Base-by-base conservation (phyloP, 1,140 invertebrate species). In the Helicoverpa armigera region DNA sequence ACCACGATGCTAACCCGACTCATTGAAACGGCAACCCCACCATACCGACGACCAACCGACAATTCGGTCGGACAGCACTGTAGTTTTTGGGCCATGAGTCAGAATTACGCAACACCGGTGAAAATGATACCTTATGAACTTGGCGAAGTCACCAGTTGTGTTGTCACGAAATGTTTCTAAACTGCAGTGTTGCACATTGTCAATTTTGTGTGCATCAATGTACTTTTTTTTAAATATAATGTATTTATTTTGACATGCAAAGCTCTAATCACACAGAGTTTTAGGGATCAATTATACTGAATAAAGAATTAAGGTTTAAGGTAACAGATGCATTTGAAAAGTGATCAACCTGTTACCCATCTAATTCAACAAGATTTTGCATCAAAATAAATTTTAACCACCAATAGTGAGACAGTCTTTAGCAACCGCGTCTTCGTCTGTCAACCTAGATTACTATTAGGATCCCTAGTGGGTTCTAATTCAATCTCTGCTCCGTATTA, bases 61-160 rank as follows among this genome's bases (percentile, higher is more conserved):
- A 80, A 69, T 75, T 29, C 79, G 76, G 73, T 75, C 65, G 35
- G 16, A 54, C 72, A 65, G 79, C 70, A 63, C 82, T 77, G 74
- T 60, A 81, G 54, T 81, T 81, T 85, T 82, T 63, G 70, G 80
- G 53, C 72, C 65, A 85, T 90, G 82, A 89, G 79, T 88, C 86
- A 87, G 48, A 75, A 51, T 91, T 87, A 79, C 85, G 83, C 84
- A 89, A 90, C 83, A 74, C 77, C 81, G 74, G 85, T 88, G 84
- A 87, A 89, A 88, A 88, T 85, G 35, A 87, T 87, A 82, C 82
- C 74, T 81, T 80, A 72, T 83, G 63, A 75, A 85, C 80, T 82
- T 79, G 72, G 54, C 54, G 50, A 48, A 58, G 54, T 60, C 35
- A 69, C 43, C 53, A 74, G n/a, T 18, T 58, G 23, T 56, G 58